Evolutionary conservation across 2,113 vertebrate genomes (phyloP).

Genomic region (Aegithalos caudatus): DNA sequence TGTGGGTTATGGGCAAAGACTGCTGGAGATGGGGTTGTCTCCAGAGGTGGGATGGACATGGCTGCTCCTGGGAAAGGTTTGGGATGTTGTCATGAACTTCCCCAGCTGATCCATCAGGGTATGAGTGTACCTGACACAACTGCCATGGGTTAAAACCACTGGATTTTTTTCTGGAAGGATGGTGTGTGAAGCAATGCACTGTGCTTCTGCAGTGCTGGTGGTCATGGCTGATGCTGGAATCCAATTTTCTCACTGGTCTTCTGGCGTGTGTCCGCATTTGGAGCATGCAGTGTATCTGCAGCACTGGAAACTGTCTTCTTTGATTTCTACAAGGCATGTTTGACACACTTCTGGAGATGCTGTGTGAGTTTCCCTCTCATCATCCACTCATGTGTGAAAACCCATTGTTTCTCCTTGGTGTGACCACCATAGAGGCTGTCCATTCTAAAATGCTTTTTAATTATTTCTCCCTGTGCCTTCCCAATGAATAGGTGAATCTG

Average conservation of each 20-base stretch:
- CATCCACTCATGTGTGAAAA: not conserved
- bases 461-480: not conserved
- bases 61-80: not conserved
- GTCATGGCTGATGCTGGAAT: not conserved
- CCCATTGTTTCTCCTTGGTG: not conserved
- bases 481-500: not conserved
- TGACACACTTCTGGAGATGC: not conserved
- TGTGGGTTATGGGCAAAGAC: not conserved
- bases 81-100: not conserved
- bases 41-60: not conserved
- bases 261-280: not conserved
- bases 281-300: not conserved
- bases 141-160: not conserved
- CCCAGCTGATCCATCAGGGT: not conserved
- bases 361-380: not conserved
- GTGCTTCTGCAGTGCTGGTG: not conserved
- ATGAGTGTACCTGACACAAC: not conserved
- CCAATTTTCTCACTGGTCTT: not conserved
- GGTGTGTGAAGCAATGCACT: fast-evolving
- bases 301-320: not conserved
- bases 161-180: not conserved
- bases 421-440: not conserved
- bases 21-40: not conserved
- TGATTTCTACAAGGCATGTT: not conserved
- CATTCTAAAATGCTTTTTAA: not conserved